Conservation (phyloP, 2,888 invertebrate species). For the Eupithecia vulgata region DNA sequence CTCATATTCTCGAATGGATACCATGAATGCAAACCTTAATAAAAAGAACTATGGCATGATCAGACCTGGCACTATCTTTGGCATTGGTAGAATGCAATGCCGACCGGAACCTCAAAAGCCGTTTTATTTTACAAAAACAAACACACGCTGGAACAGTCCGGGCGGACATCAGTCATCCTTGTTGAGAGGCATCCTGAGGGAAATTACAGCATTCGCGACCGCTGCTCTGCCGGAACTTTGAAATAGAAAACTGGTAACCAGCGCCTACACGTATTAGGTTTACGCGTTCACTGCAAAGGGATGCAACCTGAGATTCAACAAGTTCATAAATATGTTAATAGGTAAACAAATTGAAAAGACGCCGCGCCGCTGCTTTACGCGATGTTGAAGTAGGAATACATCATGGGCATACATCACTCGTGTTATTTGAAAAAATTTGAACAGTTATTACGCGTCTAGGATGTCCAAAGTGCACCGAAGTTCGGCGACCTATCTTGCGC, state of each 20-base stretch:
- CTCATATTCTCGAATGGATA: not conserved
- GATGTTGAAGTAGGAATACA: not conserved
- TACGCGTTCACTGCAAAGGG: not conserved
- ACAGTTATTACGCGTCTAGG: not conserved
- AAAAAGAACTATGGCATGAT: not conserved
- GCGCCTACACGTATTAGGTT: not conserved
- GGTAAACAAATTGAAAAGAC: too few relatives aligned
- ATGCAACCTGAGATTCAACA: too few relatives aligned
- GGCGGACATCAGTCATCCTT: slow-evolving; percentile 75
- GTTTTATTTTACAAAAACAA: slow-evolving; percentile 28
- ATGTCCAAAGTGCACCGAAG: too few relatives aligned
- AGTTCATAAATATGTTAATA: too few relatives aligned
- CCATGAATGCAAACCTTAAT: not conserved
- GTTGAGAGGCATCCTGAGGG: slow-evolving; percentile 79
- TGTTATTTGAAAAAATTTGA: not conserved
- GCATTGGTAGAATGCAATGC: not conserved
- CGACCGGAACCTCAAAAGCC: slow-evolving; percentile 5
- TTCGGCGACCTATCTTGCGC: not conserved
- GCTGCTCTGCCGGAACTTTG: slow-evolving; percentile 36
- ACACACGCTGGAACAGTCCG: slow-evolving; percentile 52
- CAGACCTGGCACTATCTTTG: not conserved
- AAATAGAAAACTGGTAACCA: slow-evolving; percentile 10
- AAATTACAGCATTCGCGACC: slow-evolving; percentile 65
- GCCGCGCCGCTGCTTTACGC: not conserved
- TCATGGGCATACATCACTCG: too few relatives aligned